phyloP scores from a whole-genome alignment of 2,113 vertebrate species.

The Grammomys dolichurus region DNA sequence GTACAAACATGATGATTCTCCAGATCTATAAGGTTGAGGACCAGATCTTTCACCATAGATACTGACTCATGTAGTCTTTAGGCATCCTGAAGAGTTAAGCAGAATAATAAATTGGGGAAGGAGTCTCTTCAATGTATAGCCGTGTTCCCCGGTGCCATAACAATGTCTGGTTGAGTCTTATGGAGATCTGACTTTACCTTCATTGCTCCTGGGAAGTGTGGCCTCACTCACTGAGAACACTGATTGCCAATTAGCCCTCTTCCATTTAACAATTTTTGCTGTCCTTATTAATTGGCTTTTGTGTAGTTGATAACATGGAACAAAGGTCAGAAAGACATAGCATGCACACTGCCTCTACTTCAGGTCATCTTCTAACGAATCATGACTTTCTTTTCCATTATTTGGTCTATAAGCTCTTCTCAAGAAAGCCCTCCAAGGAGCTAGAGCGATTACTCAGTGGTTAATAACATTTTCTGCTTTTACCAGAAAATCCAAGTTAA shows the following conservation, averaged over 20 bases:
- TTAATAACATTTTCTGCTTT: neutral
- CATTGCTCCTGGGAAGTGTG: neutral
- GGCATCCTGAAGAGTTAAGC: neutral
- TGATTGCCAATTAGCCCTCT: neutral
- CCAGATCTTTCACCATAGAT: neutral
- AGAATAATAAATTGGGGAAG: neutral
- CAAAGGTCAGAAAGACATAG: neutral
- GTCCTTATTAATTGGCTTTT: neutral
- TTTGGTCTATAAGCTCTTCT: slow-evolving; percentile 30
- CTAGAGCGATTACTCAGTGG: neutral
- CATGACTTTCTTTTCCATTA: neutral
- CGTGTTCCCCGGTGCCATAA: neutral
- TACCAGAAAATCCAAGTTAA: neutral
- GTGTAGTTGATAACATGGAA: neutral
- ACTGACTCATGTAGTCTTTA: too few species aligned
- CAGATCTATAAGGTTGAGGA: neutral
- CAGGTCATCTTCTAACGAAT: neutral
- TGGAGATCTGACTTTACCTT: neutral
- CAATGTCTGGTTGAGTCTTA: neutral
- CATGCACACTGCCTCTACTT: neutral
- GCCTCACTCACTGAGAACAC: neutral
- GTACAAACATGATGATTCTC: neutral
- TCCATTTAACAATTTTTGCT: neutral
- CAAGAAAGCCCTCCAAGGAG: neutral
- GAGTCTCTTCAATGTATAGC: neutral